These are phyloP conservation scores for Lithophane semibrunnea DNA, from an alignment of 2,888 invertebrate species.

Conservation along the genomic window DNA sequence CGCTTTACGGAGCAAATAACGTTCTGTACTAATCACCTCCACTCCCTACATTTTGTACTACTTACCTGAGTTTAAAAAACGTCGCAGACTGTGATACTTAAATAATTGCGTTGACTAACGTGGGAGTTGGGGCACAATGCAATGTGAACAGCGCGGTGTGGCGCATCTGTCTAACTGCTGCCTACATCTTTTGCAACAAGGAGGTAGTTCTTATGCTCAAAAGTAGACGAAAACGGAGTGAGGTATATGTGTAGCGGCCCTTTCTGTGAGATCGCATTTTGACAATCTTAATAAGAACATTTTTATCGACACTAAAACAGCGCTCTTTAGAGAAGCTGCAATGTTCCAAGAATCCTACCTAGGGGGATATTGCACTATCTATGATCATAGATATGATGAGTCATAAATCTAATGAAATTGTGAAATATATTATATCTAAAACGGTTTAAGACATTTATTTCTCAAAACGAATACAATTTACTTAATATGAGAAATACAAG, in stretches of 20 bases:
- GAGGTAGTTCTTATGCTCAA: neutral
- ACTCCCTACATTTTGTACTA: neutral
- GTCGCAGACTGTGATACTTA: neutral
- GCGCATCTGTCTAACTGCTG: neutral
- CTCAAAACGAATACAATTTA: too few species aligned
- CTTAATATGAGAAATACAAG: too few species aligned
- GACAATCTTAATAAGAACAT: neutral
- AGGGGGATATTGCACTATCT: too few species aligned
- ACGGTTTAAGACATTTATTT: too few species aligned
- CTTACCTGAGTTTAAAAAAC: neutral
- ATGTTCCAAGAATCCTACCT: conserved; percentile 3
- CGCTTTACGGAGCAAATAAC: neutral
- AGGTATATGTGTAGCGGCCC: neutral
- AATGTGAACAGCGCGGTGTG: neutral
- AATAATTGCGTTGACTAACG: conserved; percentile 1
- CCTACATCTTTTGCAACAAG: neutral
- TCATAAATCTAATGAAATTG: too few species aligned
- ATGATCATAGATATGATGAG: too few species aligned
- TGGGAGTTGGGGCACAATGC: neutral
- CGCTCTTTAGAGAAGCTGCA: too few species aligned
- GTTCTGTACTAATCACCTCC: conserved; percentile 16
- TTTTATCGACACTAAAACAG: neutral
- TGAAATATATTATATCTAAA: too few species aligned
- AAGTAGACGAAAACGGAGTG: neutral
- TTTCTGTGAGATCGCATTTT: neutral